Evolutionary conservation across 2,797 vertebrate genomes (phyloP).

Genomic region (Amazona finschi): DNA sequence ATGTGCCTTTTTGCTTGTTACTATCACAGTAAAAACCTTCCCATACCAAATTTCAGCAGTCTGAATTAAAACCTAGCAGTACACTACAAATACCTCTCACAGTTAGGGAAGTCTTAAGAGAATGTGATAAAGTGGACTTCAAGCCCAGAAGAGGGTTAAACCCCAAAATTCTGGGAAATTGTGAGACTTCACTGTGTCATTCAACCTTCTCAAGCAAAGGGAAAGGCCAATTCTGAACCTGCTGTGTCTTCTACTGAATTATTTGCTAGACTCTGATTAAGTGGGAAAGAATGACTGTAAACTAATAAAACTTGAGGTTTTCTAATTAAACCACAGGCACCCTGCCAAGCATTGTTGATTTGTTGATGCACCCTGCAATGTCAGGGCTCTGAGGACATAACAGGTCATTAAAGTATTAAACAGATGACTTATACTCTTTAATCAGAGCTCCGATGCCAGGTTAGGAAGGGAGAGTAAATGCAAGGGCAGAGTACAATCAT

Average conservation of each 20-base stretch:
- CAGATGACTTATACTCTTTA: conserved; percentile 59
- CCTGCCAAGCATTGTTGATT: conserved; percentile 50
- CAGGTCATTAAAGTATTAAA: conserved; percentile 61
- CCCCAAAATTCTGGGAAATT: neutral
- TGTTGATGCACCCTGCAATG: conserved; percentile 52
- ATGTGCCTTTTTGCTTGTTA: neutral
- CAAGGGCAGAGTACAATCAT: conserved; percentile 41
- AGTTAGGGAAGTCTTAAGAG: neutral
- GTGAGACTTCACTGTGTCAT: neutral
- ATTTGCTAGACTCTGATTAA: conserved; percentile 60
- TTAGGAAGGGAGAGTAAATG: conserved; percentile 42
- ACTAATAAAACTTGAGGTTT: conserved; percentile 66
- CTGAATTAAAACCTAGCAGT: neutral
- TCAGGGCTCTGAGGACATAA: conserved; percentile 47
- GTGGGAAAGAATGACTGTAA: conserved; percentile 55
- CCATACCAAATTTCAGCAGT: neutral
- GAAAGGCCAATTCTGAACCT: neutral
- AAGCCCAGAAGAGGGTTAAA: neutral
- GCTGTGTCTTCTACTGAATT: conserved; percentile 1
- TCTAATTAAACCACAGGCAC: conserved; percentile 61
- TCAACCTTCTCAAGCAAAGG: neutral
- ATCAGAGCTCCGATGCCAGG: conserved; percentile 34
- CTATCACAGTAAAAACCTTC: neutral
- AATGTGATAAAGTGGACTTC: neutral
- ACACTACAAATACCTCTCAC: neutral